A percentile compares a stretch with the other conserved stretches of the same genome.
These are phyloP conservation scores for Coluber constrictor DNA, from an alignment of 2,797 vertebrate species.

Conservation along the genomic window DNA sequence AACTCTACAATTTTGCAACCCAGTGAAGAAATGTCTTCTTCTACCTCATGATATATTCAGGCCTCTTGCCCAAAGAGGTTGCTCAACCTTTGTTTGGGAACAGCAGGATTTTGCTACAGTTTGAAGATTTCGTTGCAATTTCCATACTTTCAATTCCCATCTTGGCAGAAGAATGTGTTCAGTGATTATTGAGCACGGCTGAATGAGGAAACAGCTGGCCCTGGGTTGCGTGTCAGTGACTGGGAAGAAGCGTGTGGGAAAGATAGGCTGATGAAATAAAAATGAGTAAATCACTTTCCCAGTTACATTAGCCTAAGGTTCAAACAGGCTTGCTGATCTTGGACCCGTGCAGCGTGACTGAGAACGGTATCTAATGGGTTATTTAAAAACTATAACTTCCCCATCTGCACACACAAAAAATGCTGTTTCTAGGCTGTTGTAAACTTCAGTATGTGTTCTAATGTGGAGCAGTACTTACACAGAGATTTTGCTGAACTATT, in stretches of 20 bases:
- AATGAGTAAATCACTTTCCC: constrained; percentile 26
- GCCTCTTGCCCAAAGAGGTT: background rate
- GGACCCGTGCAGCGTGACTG: constrained; percentile 19
- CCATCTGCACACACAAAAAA: background rate
- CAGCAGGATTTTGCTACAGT: background rate
- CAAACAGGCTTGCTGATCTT: constrained; percentile 5
- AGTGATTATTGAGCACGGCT: background rate
- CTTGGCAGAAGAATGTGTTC: constrained; percentile 1
- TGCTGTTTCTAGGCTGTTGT: background rate
- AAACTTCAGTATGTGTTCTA: background rate
- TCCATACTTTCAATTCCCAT: background rate
- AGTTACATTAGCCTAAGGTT: constrained; percentile 40
- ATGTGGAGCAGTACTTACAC: background rate
- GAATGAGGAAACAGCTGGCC: constrained; percentile 6
- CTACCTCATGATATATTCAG: background rate
- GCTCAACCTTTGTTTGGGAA: background rate
- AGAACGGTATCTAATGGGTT: constrained; percentile 4
- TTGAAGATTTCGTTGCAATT: background rate
- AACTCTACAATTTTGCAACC: background rate
- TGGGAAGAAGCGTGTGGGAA: constrained; percentile 15
- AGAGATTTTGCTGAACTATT: background rate
- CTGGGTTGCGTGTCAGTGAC: background rate
- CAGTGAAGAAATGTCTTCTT: background rate
- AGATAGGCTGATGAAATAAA: constrained; percentile 9
- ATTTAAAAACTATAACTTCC: background rate